phyloP scores from a whole-genome alignment of 1,140 invertebrate species.

The Diorhabda carinulata region DNA sequence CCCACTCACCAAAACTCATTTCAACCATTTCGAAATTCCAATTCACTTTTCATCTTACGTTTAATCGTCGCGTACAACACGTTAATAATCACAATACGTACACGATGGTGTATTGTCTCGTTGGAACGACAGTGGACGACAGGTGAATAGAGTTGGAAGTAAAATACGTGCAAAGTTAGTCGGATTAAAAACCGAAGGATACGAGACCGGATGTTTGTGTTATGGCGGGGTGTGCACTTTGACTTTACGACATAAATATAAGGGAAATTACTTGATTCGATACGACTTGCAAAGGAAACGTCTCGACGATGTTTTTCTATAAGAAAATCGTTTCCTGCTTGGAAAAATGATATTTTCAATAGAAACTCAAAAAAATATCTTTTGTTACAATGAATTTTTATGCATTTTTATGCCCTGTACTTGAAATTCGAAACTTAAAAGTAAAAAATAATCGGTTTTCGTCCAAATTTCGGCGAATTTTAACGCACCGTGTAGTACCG shows the following conservation, averaged over 20 bases:
- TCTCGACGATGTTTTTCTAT: neutral
- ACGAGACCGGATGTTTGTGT: neutral
- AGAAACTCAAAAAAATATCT: too few species aligned
- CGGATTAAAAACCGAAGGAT: neutral
- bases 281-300: neutral
- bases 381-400: too few species aligned
- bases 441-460: too few species aligned
- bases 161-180: neutral
- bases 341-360: too few species aligned
- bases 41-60: too few species aligned
- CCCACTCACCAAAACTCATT: neutral
- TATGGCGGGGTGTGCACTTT: constrained; percentile 3
- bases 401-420: too few species aligned
- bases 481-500: too few species aligned
- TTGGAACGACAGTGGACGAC: neutral
- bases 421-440: too few species aligned
- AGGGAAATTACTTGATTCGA: neutral
- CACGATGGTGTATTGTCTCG: neutral
- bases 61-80: neutral
- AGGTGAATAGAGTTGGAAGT: constrained; percentile 4
- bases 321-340: too few species aligned
- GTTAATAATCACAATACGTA: neutral
- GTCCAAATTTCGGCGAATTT: too few species aligned
- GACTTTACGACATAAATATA: neutral
- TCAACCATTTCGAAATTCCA: neutral